Conservation (phyloP, 2,797 vertebrate genomes). For the Pseudomugil gertrudae region DNA sequence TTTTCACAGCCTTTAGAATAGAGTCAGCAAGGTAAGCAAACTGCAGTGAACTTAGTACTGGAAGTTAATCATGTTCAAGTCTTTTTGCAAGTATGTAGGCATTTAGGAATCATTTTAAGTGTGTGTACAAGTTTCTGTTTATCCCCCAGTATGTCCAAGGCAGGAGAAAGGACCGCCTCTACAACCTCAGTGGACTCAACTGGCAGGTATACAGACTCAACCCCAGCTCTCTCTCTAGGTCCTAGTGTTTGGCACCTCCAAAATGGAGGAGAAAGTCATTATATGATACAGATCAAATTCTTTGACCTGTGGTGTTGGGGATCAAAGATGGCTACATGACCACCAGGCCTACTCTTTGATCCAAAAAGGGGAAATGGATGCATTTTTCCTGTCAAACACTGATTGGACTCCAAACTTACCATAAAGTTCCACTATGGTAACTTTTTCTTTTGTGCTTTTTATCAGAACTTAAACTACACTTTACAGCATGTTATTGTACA, state of each 20-base stretch:
- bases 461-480: not conserved
- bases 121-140: not conserved
- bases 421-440: too few species aligned
- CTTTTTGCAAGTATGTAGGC: not conserved
- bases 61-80: not conserved
- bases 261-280: not conserved
- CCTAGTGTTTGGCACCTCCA: not conserved
- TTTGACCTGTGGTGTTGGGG: not conserved
- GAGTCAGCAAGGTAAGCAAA: constrained; percentile 43
- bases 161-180: constrained; percentile 51
- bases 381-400: not conserved
- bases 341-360: not conserved
- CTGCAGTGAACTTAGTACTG: not conserved
- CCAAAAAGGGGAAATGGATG: not conserved
- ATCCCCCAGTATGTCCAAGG: constrained; percentile 63
- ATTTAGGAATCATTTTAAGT: not conserved
- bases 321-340: not conserved
- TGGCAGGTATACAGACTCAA: constrained; percentile 56
- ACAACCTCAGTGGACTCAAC: constrained; percentile 50
- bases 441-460: not conserved
- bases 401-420: too few species aligned
- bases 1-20: constrained; percentile 4
- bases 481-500: not conserved
- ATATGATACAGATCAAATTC: too few species aligned
- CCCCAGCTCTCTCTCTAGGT: not conserved